Evolutionary conservation across 2,888 invertebrate species (phyloP), one percentile per base, ranked within the genome.

Genomic region (Drosophila yooni): DNA sequence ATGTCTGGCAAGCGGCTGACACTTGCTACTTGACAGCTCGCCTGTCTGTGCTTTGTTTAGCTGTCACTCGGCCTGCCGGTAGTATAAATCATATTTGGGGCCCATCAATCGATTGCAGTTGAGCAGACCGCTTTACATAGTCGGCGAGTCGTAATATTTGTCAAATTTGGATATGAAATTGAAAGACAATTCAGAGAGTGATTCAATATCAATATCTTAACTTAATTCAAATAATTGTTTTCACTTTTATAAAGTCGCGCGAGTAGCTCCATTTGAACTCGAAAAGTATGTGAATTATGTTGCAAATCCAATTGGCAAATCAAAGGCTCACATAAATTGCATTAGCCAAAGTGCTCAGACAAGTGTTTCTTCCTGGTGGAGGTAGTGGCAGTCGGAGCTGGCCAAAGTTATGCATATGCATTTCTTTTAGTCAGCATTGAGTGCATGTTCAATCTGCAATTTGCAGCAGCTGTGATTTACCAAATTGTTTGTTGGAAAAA

Each of bases 331-430:
- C 80, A 78, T 82, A 70, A 75, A 85, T 85, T 76, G 80, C 82
- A 78, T 80, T 84, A 82, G 60, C 70, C 52, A 15, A 36, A 54
- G 64, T 50, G 53, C 64, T 38, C 21, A 3, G 25, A 13, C 18
- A 31, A 25, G 10, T 5, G 8, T 1, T 2, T 11, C 13, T 40
- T 5, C 0, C 3, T n/a, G n/a, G 15, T 7, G 25, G 10, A 6
- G 25, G n/a, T 1, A 2, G 21, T 25, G 6, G 13, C 13, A 13
- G 27, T 1, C 38, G 40, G 6, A 10, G 21, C 11, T 54, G 36
- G 53, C 25, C 34, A 38, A 73, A 79, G 85, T 77, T 85, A 79
- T 85, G 88, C 88, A 88, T 85, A 84, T 88, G 85, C 85, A 87
- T 58, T 83, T 74, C 58, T 69, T 66, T 64, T 13, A 27, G 33